phyloP scores from a whole-genome alignment of 1,140 invertebrate species.

The Ceratina calcarata region DNA sequence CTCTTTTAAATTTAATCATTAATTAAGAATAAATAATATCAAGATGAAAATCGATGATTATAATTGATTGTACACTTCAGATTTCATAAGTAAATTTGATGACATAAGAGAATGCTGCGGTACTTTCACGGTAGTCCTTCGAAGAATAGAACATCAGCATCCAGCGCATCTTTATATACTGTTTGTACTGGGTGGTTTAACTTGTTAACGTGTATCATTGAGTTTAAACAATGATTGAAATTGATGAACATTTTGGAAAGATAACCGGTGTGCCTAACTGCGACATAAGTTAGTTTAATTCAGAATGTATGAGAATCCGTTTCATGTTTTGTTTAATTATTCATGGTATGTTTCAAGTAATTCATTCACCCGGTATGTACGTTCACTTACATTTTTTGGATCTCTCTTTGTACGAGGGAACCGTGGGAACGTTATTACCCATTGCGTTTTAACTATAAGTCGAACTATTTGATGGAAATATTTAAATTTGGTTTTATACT shows the following conservation, averaged over 20 bases:
- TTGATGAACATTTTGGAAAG: background rate
- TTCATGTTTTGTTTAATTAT: background rate
- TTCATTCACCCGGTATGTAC: conserved; percentile 45
- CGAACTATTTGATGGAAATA: background rate
- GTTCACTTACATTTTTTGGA: conserved; percentile 70
- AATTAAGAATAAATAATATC: background rate
- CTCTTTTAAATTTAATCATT: background rate
- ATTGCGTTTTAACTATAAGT: background rate
- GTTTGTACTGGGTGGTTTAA: conserved; percentile 21
- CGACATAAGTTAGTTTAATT: background rate
- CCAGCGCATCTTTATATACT: conserved; percentile 44
- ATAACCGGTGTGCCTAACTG: background rate
- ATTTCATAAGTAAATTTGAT: background rate
- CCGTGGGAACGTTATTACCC: conserved; percentile 40
- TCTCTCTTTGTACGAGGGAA: conserved; percentile 11
- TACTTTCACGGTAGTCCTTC: conserved; percentile 27
- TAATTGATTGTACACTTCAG: no score
- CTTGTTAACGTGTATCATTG: background rate
- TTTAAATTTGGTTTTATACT: no score
- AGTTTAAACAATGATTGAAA: background rate
- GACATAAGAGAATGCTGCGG: background rate
- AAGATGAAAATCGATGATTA: no score
- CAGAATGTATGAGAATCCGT: background rate
- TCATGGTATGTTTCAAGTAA: background rate
- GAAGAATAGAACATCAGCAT: conserved; percentile 37